These are phyloP conservation scores for Bothrops jararaca DNA, from an alignment of 2,113 vertebrate genomes.

Conservation along the genomic window DNA sequence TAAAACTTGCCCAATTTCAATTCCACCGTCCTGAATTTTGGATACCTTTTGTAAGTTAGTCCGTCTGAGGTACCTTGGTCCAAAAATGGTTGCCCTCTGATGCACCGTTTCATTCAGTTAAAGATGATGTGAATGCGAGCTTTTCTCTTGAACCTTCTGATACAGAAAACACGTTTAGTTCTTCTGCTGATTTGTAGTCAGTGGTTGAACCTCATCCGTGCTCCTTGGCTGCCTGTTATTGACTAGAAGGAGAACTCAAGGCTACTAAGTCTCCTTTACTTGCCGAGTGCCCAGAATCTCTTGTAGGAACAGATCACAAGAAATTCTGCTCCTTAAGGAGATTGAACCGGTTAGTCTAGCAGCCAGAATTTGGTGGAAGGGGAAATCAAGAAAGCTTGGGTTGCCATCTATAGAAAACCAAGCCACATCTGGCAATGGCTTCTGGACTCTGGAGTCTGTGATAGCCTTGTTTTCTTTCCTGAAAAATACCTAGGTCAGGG, in stretches of 20 bases:
- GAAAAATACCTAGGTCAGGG: background rate
- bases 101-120: too few species aligned
- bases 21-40: background rate
- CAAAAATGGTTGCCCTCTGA: background rate
- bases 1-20: background rate
- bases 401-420: background rate
- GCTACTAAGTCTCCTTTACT: background rate
- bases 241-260: background rate
- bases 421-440: background rate
- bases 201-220: background rate
- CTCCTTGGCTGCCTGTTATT: background rate
- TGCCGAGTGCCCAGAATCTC: background rate
- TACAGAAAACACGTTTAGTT: background rate
- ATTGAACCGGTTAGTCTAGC: background rate
- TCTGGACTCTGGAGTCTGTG: background rate
- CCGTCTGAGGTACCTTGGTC: background rate
- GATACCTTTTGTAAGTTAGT: background rate
- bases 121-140: background rate
- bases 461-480: background rate
- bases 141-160: background rate
- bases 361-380: background rate
- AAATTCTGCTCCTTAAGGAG: background rate
- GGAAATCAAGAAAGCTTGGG: background rate
- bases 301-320: background rate
- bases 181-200: background rate